Percentiles rank a stretch among this genome's conserved stretches.
Evolutionary conservation across 2,797 vertebrate species (phyloP).

Genomic region (Acipenser ruthenus): DNA sequence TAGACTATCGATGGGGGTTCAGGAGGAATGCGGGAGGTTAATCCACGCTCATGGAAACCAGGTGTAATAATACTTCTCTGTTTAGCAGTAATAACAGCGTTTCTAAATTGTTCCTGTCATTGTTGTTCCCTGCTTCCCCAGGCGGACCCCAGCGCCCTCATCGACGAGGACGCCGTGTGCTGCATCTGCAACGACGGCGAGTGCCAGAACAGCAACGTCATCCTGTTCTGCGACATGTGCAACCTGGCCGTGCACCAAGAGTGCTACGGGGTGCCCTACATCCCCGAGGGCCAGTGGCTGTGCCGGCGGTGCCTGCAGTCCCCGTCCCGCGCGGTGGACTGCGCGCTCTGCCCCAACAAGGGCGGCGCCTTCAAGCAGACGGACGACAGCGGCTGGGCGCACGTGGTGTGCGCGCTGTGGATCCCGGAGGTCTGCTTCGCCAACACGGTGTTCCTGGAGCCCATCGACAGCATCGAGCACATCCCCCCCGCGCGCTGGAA

Average conservation of each 20-base stretch:
- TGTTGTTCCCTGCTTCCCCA: conserved; percentile 20
- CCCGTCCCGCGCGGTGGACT: conserved; percentile 91
- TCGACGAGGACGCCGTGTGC: conserved; percentile 94
- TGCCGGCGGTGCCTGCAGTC: conserved; percentile 96
- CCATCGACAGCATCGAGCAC: conserved; percentile 97
- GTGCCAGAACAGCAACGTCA: conserved; percentile 98
- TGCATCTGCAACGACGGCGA: conserved; percentile 97
- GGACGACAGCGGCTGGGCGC: conserved; percentile 93
- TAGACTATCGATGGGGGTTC: too few relatives aligned
- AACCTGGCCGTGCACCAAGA: conserved; percentile 97
- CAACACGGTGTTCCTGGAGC: conserved; percentile 97
- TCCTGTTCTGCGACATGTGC: conserved; percentile 98
- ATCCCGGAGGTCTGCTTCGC: conserved; percentile 98
- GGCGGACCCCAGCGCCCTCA: conserved; percentile 88
- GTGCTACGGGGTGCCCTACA: conserved; percentile 97
- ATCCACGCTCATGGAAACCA: too few relatives aligned
- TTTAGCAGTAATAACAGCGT: too few relatives aligned
- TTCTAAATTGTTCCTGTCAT: too few relatives aligned
- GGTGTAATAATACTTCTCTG: too few relatives aligned
- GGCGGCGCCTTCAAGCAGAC: conserved; percentile 98
- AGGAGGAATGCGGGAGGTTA: too few relatives aligned
- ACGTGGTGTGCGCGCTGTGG: conserved; percentile 96
- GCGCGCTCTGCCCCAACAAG: conserved; percentile 95
- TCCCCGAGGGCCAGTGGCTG: conserved; percentile 96
- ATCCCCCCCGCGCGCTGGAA: conserved; percentile 97